Percentiles rank a stretch among this genome's conserved stretches.
Evolutionary conservation across 23 tunicate genomes (phyloP).

Genomic region (Trididemnum clinides): DNA sequence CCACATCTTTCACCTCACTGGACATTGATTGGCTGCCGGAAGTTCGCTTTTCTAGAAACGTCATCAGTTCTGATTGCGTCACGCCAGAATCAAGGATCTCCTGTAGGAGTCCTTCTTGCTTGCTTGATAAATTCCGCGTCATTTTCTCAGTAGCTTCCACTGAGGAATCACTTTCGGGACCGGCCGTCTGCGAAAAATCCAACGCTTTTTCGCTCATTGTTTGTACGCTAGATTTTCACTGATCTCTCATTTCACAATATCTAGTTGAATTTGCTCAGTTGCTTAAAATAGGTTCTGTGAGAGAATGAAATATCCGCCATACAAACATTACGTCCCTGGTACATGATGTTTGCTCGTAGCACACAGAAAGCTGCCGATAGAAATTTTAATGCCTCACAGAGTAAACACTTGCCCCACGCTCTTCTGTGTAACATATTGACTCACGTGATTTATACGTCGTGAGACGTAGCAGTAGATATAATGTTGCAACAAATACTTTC

Average conservation of each 20-base stretch:
- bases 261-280: no score
- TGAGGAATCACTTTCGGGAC: neutral
- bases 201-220: slow-evolving; percentile 12
- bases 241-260: neutral
- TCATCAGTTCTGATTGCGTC: neutral
- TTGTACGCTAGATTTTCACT: neutral
- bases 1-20: neutral
- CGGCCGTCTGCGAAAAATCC: slow-evolving; percentile 18
- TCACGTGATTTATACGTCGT: no score
- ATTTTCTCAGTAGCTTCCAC: neutral
- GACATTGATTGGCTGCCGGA: neutral
- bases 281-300: no score
- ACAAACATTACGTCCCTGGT: slow-evolving; percentile 59
- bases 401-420: no score
- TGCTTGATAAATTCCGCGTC: neutral
- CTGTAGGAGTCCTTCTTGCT: neutral
- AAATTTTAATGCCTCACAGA: no score
- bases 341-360: slow-evolving; percentile 47
- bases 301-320: neutral
- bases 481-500: no score
- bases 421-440: no score
- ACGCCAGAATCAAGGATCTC: neutral
- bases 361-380: no score
- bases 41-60: neutral
- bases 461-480: no score